Evolutionary conservation across 1,140 invertebrate species (phyloP), one percentile per base, ranked within the genome.

Genomic region (Diachasmimorpha longicaudata): DNA sequence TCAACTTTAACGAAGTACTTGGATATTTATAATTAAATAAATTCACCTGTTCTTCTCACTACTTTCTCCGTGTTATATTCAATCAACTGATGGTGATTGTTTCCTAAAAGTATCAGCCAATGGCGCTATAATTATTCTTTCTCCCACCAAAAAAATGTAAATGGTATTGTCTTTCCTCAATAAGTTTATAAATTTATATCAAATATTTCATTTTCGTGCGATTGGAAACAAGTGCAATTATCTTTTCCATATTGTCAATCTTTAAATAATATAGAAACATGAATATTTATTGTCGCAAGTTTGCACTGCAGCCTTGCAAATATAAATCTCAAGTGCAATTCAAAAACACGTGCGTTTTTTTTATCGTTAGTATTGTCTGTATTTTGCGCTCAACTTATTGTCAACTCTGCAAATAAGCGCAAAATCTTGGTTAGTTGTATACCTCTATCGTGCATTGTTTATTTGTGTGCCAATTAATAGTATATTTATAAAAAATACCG

Each of bases 61-160:
- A n/a, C n/a, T n/a, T n/a, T n/a, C n/a, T n/a, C n/a, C n/a, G n/a
- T n/a, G n/a, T n/a, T n/a, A n/a, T n/a, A n/a, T n/a, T n/a, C n/a
- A n/a, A n/a, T n/a, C n/a, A n/a, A n/a, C 72, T 19, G 13, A 52
- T 77, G 9, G 23, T 19, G 21, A 63, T 63, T 70, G 81, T 79
- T 84, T 84, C 83, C 85, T 84, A 87, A 88, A 86, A 87, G 85
- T 85, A 78, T 81, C 85, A 86, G 86, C 78, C 68, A 81, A 85
- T 82, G 52, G 80, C 78, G 76, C 81, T 78, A 78, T 70, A 77
- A 67, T 73, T 9, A 63, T 23, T 73, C 19, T 13, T 55, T 44
- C 25, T 67, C 25, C 68, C 44, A 39, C 46, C 37, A 70, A 75
- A 75, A 58, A 63, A 39, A n/a, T 55, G 0, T 69, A 71, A 68